Conservation (phyloP, 2,797 vertebrate genomes). For the Labeo calbasu region DNA sequence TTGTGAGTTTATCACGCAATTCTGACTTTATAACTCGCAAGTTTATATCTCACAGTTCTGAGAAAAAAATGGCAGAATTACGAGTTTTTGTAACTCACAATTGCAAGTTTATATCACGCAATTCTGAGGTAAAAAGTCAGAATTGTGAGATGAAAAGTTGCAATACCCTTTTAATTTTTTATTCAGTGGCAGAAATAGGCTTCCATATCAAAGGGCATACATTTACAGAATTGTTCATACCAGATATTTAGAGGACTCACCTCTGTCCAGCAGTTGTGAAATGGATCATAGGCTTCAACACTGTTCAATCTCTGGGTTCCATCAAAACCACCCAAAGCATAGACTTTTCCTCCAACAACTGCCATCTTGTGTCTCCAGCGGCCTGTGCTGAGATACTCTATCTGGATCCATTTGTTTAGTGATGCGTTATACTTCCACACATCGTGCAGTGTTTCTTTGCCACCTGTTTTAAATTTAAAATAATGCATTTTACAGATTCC, state of each 20-base stretch:
- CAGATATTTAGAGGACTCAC: slow-evolving; percentile 68
- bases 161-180: no score
- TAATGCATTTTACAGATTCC: not conserved
- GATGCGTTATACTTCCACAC: slow-evolving; percentile 98
- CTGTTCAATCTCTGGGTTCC: slow-evolving; percentile 88
- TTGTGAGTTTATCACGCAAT: no score
- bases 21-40: no score
- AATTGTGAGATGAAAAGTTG: no score
- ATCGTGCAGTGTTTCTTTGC: slow-evolving; percentile 94
- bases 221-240: not conserved
- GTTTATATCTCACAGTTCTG: no score
- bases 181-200: no score
- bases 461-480: slow-evolving; percentile 77
- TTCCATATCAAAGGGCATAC: not conserved
- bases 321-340: slow-evolving; percentile 91
- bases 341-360: slow-evolving; percentile 89
- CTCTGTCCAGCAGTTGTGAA: slow-evolving; percentile 96
- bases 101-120: no score
- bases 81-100: no score
- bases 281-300: slow-evolving; percentile 93
- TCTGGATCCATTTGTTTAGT: slow-evolving; percentile 97
- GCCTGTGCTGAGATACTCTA: slow-evolving; percentile 85
- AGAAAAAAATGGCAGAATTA: no score
- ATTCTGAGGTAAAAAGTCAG: no score
- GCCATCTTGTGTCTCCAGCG: slow-evolving; percentile 99